These are phyloP conservation scores for Sylvilagus bachmani DNA, from an alignment of 2,113 vertebrate genomes.

Conservation along the genomic window DNA sequence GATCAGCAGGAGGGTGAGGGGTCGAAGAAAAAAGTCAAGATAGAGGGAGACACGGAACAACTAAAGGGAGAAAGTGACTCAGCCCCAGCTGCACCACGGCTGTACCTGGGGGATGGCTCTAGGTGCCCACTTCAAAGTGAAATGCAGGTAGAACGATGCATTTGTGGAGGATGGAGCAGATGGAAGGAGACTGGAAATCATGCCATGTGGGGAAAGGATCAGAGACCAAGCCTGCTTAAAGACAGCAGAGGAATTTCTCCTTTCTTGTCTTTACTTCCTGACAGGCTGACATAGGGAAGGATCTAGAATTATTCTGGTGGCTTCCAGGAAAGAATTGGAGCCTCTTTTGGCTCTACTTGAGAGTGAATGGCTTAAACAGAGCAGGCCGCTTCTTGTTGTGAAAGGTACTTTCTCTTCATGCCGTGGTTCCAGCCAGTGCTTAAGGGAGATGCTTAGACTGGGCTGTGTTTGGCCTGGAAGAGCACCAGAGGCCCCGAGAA, in stretches of 20 bases:
- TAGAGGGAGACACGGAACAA: background rate
- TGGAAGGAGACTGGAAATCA: background rate
- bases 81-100: background rate
- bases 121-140: background rate
- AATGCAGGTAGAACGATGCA: background rate
- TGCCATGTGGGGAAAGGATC: background rate
- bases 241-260: background rate
- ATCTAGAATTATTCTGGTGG: background rate
- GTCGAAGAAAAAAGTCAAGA: background rate
- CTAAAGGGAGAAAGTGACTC: background rate
- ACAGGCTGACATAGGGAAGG: background rate
- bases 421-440: background rate
- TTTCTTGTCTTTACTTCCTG: background rate
- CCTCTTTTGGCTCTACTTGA: background rate
- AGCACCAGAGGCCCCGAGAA: background rate
- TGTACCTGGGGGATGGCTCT: fast-evolving
- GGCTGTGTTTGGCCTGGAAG: background rate
- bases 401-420: background rate
- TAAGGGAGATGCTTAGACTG: background rate
- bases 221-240: background rate
- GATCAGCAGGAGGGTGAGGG: background rate
- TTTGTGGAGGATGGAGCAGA: background rate
- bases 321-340: background rate
- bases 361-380: background rate
- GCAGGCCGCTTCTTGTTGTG: background rate